Base-by-base conservation (phyloP, 2,113 vertebrate species). In the Ia io region DNA sequence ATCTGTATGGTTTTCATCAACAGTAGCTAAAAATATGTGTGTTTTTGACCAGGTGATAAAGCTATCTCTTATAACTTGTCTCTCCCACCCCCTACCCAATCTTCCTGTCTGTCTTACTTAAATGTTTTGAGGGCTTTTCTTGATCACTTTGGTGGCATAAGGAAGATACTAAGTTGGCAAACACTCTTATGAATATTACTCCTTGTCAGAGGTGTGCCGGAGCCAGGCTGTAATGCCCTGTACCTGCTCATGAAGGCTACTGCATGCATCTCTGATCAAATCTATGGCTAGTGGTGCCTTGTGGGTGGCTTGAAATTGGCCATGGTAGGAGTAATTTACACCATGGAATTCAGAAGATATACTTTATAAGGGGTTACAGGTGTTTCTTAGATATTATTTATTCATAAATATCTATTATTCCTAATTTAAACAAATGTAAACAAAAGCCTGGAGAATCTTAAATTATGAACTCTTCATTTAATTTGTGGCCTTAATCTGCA, bases 11-110 rank as follows among this genome's bases (percentile, higher is more conserved):
- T 96, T 88, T 79, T 56, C 30, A 67, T 76, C 47, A 92, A 84
- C 96, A 89, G n/a, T 37, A 88, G 73, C 93, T 94, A 79, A 93
- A 95, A 93, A 89, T 93, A 53, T 69, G 5, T 86, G 9, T 42
- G 49, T 44, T 86, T 97, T 93, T 51, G 32, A 87, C 59, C 32
- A 37, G 35, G 40, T 74, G 16, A 51, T 70, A 86, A 83, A 93
- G 44, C 37, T n/a, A 1, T 84, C 70, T 71, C 49, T 91, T 92
- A 30, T 42, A 91, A 90, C 25, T 67, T 71, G 9, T 1, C 16
- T 32, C 56, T 42, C 14, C 25, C 37, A 18, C 22, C 30, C 30
- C 5, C 10, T 61, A 32, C 51, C 56, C 35, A 44, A 73, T 12
- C 25, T 89, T 78, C 37, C 40, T 9, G 30, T 85, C 76, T 40